Evolutionary conservation across 2,797 vertebrate genomes (phyloP), one percentile per base, ranked within the genome.

Genomic region (Calcarius lapponicus): DNA sequence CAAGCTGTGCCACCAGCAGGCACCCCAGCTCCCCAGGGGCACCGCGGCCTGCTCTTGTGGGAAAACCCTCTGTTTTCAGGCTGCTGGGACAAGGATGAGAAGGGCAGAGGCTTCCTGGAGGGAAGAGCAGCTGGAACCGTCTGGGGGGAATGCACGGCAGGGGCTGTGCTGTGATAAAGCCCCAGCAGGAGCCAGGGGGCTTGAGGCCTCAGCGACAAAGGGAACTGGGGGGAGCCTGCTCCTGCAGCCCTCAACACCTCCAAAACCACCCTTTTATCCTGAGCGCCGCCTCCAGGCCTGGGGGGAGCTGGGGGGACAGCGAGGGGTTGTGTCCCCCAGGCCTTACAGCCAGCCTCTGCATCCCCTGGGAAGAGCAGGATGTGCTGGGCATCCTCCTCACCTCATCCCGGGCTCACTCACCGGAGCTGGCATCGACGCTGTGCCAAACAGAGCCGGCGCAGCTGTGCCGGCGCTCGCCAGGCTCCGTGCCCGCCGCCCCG

Each of bases 121-220:
- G 40, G 78, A 51, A 51, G n/a, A 69, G 66, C 53, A 69, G 70
- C 74, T 86, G 92, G 66, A 84, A 80, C 32, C 2, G 6, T 47
- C 76, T 70, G 83, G 80, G 64, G 64, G 12, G 34, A 74, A 57
- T 80, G 29, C n/a, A 18, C 14, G 22, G 43, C 73, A 19, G 53
- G 60, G 36, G 48, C 64, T 28, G 38, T 29, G 69, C n/a, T 6
- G 48, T 16, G 91, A 96, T 92, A 97, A 96, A 97, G 93, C 92
- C 96, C 67, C 97, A 92, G 94, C 56, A 1, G 94, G 97, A 94
- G 67, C 78, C 3, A 4, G 40, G 80, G 79, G 82, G 62, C 69
- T 91, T 29, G 50, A 80, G 54, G 73, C 43, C 66, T 82, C 78
- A 36, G 67, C 5, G 7, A 96, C 95, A 95, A 97, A 95, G 72